These are phyloP conservation scores for Drosophila imparisetae DNA, from an alignment of 2,888 invertebrate genomes.

Conservation along the genomic window DNA sequence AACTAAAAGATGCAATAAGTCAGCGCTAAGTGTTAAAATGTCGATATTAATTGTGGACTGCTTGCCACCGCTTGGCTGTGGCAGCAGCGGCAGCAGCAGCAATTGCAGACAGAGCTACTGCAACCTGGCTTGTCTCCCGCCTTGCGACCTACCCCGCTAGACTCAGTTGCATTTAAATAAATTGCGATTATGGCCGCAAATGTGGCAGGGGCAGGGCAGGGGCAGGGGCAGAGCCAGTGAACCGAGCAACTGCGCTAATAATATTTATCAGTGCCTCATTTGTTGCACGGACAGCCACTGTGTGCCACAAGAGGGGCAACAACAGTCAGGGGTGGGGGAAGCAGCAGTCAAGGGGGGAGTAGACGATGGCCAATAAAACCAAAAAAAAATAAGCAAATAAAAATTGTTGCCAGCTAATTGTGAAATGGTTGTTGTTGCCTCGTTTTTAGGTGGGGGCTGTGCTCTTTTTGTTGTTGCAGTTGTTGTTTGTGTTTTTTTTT, in stretches of 20 bases:
- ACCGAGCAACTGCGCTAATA: constrained; percentile 67
- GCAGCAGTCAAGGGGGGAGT: neutral
- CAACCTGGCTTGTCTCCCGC: constrained; percentile 17
- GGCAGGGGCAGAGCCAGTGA: constrained; percentile 48
- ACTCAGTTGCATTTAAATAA: constrained; percentile 71
- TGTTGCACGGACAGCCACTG: constrained; percentile 63
- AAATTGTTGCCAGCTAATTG: constrained; percentile 63
- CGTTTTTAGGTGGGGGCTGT: constrained; percentile 48
- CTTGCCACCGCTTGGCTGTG: constrained; percentile 51
- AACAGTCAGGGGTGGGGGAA: neutral
- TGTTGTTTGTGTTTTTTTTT: constrained; percentile 5
- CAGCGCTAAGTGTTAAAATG: constrained; percentile 82
- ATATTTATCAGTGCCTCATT: constrained; percentile 79
- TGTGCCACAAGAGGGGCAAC: constrained; percentile 6
- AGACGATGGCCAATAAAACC: constrained; percentile 64
- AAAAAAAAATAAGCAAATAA: constrained; percentile 57
- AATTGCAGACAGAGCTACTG: constrained; percentile 13
- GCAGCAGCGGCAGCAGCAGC: constrained; percentile 11
- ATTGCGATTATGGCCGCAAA: constrained; percentile 77
- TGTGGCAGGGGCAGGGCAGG: constrained; percentile 57
- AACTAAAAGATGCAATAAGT: constrained; percentile 81
- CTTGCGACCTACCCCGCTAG: constrained; percentile 2
- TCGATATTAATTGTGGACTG: constrained; percentile 82
- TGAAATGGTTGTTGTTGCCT: constrained; percentile 42
- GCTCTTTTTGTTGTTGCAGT: constrained; percentile 10